Evolutionary conservation across 1,140 invertebrate genomes (phyloP).

Genomic region (Lepidostoma basale): DNA sequence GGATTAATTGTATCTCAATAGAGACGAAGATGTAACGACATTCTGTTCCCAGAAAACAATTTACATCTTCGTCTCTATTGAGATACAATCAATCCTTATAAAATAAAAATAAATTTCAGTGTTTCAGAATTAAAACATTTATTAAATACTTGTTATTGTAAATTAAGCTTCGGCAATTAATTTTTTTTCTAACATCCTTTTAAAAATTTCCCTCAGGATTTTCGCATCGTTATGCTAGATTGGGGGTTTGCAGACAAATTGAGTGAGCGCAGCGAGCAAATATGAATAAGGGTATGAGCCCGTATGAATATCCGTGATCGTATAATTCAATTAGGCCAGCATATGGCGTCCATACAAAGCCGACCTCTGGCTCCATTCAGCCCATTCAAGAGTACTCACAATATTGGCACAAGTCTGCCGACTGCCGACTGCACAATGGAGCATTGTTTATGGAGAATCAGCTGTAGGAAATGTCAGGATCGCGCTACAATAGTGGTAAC

Average conservation of each 20-base stretch:
- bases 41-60: too few relatives aligned
- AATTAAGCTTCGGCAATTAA: too few relatives aligned
- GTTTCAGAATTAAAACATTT: too few relatives aligned
- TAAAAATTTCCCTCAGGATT: too few relatives aligned
- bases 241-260: neutral
- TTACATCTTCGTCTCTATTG: too few relatives aligned
- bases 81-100: too few relatives aligned
- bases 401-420: slow-evolving; percentile 21
- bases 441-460: slow-evolving; percentile 1
- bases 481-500: neutral
- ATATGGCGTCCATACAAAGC: neutral
- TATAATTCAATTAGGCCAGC: slow-evolving; percentile 23
- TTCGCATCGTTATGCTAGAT: neutral
- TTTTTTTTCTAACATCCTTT: too few relatives aligned
- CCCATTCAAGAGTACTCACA: slow-evolving; percentile 4
- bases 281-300: slow-evolving; percentile 9
- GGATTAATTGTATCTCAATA: too few relatives aligned
- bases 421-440: slow-evolving; percentile 11
- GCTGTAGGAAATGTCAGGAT: neutral
- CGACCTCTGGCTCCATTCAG: neutral
- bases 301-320: slow-evolving; percentile 13
- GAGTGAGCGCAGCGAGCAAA: slow-evolving; percentile 6
- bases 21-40: too few relatives aligned
- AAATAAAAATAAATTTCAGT: too few relatives aligned
- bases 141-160: too few relatives aligned